Conservation (phyloP, 2,888 invertebrate genomes). For the Bombylius major region DNA sequence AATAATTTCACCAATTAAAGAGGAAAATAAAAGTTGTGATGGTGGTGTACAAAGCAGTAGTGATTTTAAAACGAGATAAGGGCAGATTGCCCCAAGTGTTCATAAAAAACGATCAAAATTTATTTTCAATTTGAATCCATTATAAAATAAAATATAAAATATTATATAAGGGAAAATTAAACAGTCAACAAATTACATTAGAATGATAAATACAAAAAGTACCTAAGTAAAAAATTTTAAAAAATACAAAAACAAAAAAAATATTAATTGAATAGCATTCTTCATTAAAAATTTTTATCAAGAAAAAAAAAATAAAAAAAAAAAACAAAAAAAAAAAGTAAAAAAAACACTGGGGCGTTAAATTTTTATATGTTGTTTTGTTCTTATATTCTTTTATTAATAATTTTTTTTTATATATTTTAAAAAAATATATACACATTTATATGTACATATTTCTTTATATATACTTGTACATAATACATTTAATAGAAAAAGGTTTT, state of each 20-base stretch:
- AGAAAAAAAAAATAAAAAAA: background rate
- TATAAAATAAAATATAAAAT: background rate
- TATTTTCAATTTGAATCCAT: background rate
- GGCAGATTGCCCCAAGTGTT: conserved; percentile 13
- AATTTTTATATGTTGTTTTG: background rate
- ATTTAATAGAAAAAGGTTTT: too few relatives aligned
- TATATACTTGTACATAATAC: too few relatives aligned
- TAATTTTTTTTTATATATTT: too few relatives aligned
- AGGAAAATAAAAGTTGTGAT: background rate
- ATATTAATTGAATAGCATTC: background rate
- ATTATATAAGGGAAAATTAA: too few relatives aligned
- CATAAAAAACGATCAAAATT: background rate
- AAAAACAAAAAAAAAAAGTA: background rate
- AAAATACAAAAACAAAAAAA: too few relatives aligned
- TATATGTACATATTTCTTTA: too few relatives aligned
- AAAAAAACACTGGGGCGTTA: conserved; percentile 6
- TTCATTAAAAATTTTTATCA: too few relatives aligned
- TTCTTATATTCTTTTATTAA: background rate
- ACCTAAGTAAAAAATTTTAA: too few relatives aligned
- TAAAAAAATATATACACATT: too few relatives aligned
- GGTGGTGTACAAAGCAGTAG: background rate
- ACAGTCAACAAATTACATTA: too few relatives aligned
- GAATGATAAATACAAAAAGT: too few relatives aligned
- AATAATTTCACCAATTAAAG: background rate
- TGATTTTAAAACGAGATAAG: conserved; percentile 13